Percentiles rank a stretch among this genome's conserved stretches.
Evolutionary conservation across 2,888 invertebrate species (phyloP).

Genomic region (Cerceris ruficornis): DNA sequence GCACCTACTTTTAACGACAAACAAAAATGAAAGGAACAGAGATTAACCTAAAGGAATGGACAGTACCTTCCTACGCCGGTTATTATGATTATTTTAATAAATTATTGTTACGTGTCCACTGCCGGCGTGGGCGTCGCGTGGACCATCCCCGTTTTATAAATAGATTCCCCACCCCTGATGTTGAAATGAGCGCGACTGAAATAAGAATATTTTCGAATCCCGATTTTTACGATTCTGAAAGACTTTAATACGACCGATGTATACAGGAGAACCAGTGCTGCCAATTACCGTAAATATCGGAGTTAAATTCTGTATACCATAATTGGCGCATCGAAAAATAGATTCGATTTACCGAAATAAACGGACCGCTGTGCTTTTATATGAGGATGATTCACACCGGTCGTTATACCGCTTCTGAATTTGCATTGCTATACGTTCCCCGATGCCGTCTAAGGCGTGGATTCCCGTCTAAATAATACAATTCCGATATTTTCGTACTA

Average conservation of each 20-base stretch:
- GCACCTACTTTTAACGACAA: conserved; percentile 62
- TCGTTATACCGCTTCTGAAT: conserved; percentile 49
- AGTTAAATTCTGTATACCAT: conserved; percentile 40
- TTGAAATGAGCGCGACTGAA: conserved; percentile 67
- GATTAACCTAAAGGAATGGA: conserved; percentile 46
- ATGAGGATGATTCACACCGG: conserved; percentile 61
- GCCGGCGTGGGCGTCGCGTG: conserved; percentile 78
- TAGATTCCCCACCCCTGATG: conserved; percentile 75
- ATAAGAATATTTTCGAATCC: conserved; percentile 79
- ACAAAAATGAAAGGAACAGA: conserved; percentile 17
- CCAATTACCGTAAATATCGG: conserved; percentile 49
- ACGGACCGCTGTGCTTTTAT: conserved; percentile 54
- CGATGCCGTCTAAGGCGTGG: conserved; percentile 32
- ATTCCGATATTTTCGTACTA: conserved; percentile 24
- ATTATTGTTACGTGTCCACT: conserved; percentile 77
- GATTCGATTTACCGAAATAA: conserved; percentile 64
- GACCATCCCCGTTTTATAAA: conserved; percentile 79
- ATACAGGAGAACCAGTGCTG: conserved; percentile 25
- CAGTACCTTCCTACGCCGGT: conserved; percentile 42
- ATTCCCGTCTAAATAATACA: conserved; percentile 6
- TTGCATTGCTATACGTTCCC: conserved; percentile 37
- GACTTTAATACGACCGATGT: conserved; percentile 16
- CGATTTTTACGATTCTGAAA: conserved; percentile 61
- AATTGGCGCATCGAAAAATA: conserved; percentile 62
- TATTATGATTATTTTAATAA: conserved; percentile 71